Base-by-base conservation (phyloP, 92 coral and sea anemone species). In the Porites evermanni region DNA sequence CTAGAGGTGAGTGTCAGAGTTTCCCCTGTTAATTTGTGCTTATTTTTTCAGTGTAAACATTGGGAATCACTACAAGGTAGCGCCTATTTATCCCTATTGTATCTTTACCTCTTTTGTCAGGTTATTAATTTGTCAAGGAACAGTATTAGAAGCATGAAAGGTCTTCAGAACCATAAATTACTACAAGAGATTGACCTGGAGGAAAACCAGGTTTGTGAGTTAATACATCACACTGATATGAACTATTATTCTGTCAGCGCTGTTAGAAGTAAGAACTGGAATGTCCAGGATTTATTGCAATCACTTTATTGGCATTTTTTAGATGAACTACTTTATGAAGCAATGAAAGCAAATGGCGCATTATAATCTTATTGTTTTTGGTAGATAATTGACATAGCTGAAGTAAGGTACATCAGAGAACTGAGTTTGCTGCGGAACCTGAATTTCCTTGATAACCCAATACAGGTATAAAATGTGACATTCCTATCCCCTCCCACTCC, bases 341-440 rank as follows among this genome's bases (percentile, higher is more conserved):
- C 17, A 56, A 8, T 56, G 61, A 2, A 2, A 56, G 61, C 16
- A 56, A 56, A 56, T 11, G 61, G 13, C 2, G 16, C 0, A 1
- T 52, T 16, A 20, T 63, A 17, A 12, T 59, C 17, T 32, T 38
- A 5, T 60, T 74, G n/a, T 5, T 59, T 23, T 59, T 78, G 74
- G 63, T 75, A 97, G 99, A 84, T 97, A 63, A 97, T 97, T 64
- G 99, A 97, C 70, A 95, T 97, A 51, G 98, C 98, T 13, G 99
- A 97, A 82, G 96, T 97, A 21, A 77, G 99, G 44, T 97, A 97
- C 93, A 90, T 97, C 84, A 89, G 99, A 72, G 99, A 95, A 81
- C 89, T 97, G 65, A 90, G 87, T 9, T 93, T 97, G 18, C 88
- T 97, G 47, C 88, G 99, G 53, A 90, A 86, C 23, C 88, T 97